Base-by-base conservation (phyloP, 2,888 invertebrate genomes). In the Malacosoma neustria region DNA sequence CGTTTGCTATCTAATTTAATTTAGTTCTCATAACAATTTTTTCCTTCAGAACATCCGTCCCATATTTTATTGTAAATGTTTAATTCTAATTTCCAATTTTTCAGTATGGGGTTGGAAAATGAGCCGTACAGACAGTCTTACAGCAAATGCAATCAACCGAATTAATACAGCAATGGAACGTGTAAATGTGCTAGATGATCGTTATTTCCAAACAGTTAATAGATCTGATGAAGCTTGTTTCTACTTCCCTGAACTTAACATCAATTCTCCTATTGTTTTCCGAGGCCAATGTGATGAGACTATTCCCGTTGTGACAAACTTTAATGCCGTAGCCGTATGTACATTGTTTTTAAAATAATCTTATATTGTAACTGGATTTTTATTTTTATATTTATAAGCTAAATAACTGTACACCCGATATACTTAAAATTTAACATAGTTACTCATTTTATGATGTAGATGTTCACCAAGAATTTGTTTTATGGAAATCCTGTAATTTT, bases 91-190 rank as follows among this genome's bases (percentile, higher is more conserved):
- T 1, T n/a, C n/a, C n/a, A n/a, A 22, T 37, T 32, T 41, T 46
- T 63, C 72, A 49, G 58, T 77, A 14, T 59, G 81, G 34, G 52
- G 61, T 32, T 86, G 82, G 69, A 75, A 60, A 58, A 72, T 87
- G 35, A 62, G 55, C 36, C 51, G 53, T 2, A 36, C 40, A 7
- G 51, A 46, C 30, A 44, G 40, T 1, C 39, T 62, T 7, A 44
- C 41, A 2, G 12, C 37, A 29, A 37, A 11, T 1, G 59, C 62
- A 0, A 34, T 15, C n/a, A 36, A 30, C 6, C 43, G 35, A 3
- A 61, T 62, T 6, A 44, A 61, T 30, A 7, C 35, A 13, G 22
- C 51, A 4, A 43, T 54, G 30, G 43, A 40, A 34, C 42, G 14
- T 1, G 42, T 52, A 3, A 39, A 46, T 15, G 61, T 64, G 1